Evolutionary conservation across 2,888 invertebrate species (phyloP).

Genomic region (Patella pellucida): DNA sequence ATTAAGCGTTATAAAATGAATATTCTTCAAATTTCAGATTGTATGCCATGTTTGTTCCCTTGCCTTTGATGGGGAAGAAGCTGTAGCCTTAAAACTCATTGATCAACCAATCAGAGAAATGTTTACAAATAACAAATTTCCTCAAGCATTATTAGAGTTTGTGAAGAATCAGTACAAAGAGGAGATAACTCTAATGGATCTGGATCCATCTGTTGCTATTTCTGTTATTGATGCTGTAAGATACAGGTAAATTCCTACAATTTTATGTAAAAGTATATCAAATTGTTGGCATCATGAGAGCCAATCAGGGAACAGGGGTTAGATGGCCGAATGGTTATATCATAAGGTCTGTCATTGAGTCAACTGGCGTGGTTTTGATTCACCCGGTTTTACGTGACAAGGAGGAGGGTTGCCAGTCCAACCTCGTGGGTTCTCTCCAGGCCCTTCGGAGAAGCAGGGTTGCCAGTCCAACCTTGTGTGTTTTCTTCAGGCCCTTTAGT

Average conservation of each 20-base stretch:
- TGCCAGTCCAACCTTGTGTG: too few species aligned
- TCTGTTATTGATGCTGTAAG: constrained; percentile 59
- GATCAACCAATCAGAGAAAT: constrained; percentile 49
- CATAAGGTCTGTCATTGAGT: too few species aligned
- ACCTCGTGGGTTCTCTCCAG: too few species aligned
- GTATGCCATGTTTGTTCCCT: constrained; percentile 45
- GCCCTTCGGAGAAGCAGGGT: too few species aligned
- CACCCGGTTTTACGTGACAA: too few species aligned
- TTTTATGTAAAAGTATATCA: background rate
- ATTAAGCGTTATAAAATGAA: too few species aligned
- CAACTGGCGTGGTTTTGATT: too few species aligned
- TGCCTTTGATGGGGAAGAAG: constrained; percentile 47
- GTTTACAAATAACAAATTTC: constrained; percentile 34
- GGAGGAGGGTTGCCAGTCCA: too few species aligned
- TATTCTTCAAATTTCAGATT: constrained; percentile 35
- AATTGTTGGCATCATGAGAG: too few species aligned
- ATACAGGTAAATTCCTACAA: constrained; percentile 47
- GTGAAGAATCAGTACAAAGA: constrained; percentile 45
- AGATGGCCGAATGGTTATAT: too few species aligned
- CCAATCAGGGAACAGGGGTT: too few species aligned
- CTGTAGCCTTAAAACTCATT: constrained; percentile 47
- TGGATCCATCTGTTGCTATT: constrained; percentile 55
- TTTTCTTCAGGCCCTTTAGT: too few species aligned
- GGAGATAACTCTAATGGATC: constrained; percentile 53
- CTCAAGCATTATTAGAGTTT: constrained; percentile 41